Evolutionary conservation across 2,888 invertebrate species (phyloP).

Genomic region (Lordiphosa andalusiaca): DNA sequence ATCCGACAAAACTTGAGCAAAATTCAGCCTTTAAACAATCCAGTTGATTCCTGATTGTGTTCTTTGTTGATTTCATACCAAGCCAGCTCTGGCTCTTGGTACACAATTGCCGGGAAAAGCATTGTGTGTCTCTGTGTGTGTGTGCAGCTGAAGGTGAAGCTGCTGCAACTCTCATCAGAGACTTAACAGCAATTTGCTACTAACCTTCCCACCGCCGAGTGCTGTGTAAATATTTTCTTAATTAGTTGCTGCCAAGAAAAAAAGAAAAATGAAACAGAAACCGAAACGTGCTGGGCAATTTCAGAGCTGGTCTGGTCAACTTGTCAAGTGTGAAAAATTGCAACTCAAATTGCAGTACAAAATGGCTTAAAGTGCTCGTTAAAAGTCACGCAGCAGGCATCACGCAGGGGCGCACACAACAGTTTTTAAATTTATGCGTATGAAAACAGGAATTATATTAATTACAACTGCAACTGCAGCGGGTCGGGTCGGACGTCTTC

Average conservation of each 20-base stretch:
- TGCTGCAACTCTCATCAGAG: constrained; percentile 27
- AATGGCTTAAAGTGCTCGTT: constrained; percentile 70
- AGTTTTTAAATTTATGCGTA: constrained; percentile 72
- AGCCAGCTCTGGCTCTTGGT: constrained; percentile 40
- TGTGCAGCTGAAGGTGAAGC: constrained; percentile 10
- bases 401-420: constrained; percentile 33
- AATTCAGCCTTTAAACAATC: no score
- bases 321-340: constrained; percentile 73
- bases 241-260: constrained; percentile 57
- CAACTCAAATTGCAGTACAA: constrained; percentile 70
- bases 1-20: no score
- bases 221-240: constrained; percentile 71
- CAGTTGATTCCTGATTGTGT: not conserved
- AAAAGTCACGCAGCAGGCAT: constrained; percentile 73
- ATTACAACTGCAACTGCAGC: constrained; percentile 62
- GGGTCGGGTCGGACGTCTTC: constrained; percentile 2
- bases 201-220: constrained; percentile 39
- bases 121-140: constrained; percentile 32
- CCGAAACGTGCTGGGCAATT: constrained; percentile 1
- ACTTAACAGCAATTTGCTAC: constrained; percentile 52
- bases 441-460: constrained; percentile 71
- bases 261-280: constrained; percentile 2
- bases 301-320: constrained; percentile 36
- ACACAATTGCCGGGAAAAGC: constrained; percentile 50
- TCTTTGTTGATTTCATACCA: constrained; percentile 34